A percentile compares a stretch with the other conserved stretches of the same genome.
These are phyloP conservation scores for Adelges cooleyi DNA, from an alignment of 1,140 invertebrate genomes.

Conservation along the genomic window DNA sequence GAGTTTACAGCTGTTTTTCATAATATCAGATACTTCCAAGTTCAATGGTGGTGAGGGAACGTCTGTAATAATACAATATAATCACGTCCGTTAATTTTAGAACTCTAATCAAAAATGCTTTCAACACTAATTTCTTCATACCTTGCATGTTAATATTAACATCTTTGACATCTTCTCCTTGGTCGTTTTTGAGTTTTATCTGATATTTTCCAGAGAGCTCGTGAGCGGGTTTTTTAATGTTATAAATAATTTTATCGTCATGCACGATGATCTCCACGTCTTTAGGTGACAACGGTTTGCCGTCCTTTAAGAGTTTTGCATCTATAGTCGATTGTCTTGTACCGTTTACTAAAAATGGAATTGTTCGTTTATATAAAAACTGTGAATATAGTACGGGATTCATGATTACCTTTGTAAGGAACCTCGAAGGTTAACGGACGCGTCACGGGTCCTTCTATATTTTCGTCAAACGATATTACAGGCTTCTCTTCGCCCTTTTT, in stretches of 20 bases:
- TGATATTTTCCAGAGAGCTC: slow-evolving; percentile 72
- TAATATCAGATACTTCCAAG: slow-evolving; percentile 83
- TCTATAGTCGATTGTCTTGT: slow-evolving; percentile 74
- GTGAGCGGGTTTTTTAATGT: slow-evolving; percentile 75
- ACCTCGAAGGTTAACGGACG: slow-evolving; percentile 72
- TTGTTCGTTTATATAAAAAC: neutral
- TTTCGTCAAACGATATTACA: slow-evolving; percentile 64
- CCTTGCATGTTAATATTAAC: slow-evolving; percentile 76
- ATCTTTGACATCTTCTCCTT: slow-evolving; percentile 75
- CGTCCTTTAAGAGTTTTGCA: slow-evolving; percentile 78
- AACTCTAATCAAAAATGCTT: neutral
- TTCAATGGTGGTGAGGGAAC: slow-evolving; percentile 76
- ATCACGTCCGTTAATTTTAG: too few species aligned
- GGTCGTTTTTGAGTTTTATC: slow-evolving; percentile 72
- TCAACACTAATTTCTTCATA: slow-evolving; percentile 34
- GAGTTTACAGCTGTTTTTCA: slow-evolving; percentile 80
- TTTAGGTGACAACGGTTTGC: slow-evolving; percentile 70
- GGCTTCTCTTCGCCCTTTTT: slow-evolving; percentile 75
- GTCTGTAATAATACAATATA: slow-evolving; percentile 52
- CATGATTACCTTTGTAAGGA: slow-evolving; percentile 71
- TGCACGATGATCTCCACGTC: slow-evolving; percentile 78
- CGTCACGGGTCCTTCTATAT: slow-evolving; percentile 66
- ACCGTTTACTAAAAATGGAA: slow-evolving; percentile 55
- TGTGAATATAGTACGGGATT: too few species aligned
- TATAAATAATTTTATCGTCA: slow-evolving; percentile 81